These are phyloP conservation scores for Drosophila triauraria DNA, from an alignment of 1,140 invertebrate species.

Conservation along the genomic window DNA sequence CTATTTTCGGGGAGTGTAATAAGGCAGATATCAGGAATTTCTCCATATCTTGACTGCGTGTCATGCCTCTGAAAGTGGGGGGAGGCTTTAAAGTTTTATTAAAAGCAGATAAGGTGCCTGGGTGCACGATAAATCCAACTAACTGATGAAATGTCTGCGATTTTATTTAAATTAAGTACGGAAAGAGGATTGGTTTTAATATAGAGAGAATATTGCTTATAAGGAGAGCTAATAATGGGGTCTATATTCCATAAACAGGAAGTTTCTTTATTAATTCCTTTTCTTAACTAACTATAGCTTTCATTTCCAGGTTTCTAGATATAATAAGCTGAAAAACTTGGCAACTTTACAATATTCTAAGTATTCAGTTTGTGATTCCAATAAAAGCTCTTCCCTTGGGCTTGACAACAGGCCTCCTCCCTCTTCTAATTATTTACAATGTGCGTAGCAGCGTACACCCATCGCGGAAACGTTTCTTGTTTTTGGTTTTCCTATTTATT, in stretches of 20 bases:
- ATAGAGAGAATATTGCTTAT: neutral
- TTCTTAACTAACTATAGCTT: neutral
- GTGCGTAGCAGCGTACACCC: slow-evolving; percentile 17
- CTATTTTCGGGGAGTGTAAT: neutral
- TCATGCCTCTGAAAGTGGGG: neutral
- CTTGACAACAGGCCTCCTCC: slow-evolving; percentile 13
- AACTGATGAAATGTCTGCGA: neutral
- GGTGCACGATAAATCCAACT: neutral
- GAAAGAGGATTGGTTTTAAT: neutral
- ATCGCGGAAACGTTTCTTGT: slow-evolving; percentile 33
- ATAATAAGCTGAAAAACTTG: neutral
- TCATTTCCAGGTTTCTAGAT: neutral
- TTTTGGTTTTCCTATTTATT: slow-evolving; percentile 18
- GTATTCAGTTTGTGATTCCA: neutral
- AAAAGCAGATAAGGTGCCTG: neutral
- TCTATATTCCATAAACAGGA: too few relatives aligned
- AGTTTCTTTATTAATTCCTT: neutral
- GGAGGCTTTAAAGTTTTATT: neutral
- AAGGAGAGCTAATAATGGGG: neutral
- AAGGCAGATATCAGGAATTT: neutral
- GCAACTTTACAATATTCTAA: neutral
- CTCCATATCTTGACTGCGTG: too few relatives aligned
- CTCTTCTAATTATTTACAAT: slow-evolving; percentile 16
- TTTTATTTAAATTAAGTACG: neutral
- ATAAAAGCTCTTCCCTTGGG: slow-evolving; percentile 24